These are phyloP conservation scores for Pyrocoelia pectoralis DNA, from an alignment of 2,888 invertebrate species.

Conservation along the genomic window DNA sequence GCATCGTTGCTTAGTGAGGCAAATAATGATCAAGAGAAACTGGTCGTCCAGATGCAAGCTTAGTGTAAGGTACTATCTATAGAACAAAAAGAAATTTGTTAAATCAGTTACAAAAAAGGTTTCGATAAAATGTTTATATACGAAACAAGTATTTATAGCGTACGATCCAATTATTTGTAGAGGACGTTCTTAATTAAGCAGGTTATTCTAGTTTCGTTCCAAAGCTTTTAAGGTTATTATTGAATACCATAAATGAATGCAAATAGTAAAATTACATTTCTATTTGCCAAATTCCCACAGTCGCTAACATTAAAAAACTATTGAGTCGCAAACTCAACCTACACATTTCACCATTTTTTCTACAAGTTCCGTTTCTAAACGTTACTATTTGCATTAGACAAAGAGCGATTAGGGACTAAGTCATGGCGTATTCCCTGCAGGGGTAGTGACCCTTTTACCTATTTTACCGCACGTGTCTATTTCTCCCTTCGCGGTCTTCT, in stretches of 20 bases:
- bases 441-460: conserved; percentile 34
- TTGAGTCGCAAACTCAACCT: too few relatives aligned
- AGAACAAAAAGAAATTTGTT: not conserved
- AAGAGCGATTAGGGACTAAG: conserved; percentile 33
- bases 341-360: not conserved
- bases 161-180: conserved; percentile 13
- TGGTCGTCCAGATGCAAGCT: conserved; percentile 6
- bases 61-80: not conserved
- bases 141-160: not conserved
- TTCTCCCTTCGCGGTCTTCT: conserved; percentile 32
- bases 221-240: not conserved
- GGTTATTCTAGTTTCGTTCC: conserved; percentile 12
- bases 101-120: not conserved
- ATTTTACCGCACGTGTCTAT: conserved; percentile 33
- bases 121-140: conserved; percentile 1
- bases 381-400: conserved; percentile 29
- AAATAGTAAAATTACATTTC: too few relatives aligned
- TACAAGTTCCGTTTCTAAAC: conserved; percentile 31
- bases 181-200: conserved; percentile 16
- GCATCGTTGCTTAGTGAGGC: conserved; percentile 10
- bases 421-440: conserved; percentile 26
- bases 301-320: too few relatives aligned
- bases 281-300: too few relatives aligned
- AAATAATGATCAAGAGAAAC: conserved; percentile 7
- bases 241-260: conserved; percentile 4